Evolutionary conservation across 92 coral and sea anemone species (phyloP).

Genomic region (Scolanthus callimorphus): DNA sequence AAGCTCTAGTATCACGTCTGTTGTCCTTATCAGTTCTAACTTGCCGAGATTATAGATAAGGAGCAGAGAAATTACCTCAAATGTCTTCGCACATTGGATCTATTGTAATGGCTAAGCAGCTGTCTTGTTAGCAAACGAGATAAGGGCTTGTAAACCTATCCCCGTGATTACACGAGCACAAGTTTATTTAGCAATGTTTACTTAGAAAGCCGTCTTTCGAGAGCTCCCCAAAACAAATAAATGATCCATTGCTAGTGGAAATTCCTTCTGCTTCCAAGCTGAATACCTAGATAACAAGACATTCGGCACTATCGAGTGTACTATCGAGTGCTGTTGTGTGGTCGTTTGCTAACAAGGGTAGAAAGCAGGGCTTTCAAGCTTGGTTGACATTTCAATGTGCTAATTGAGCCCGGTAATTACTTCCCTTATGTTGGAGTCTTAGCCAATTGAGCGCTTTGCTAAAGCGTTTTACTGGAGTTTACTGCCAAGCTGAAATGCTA

Average conservation of each 20-base stretch:
- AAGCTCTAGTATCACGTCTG: too few relatives aligned
- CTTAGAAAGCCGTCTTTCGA: slow-evolving; percentile 24
- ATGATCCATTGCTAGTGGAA: not conserved
- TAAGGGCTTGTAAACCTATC: slow-evolving; percentile 2
- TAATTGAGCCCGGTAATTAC: not conserved
- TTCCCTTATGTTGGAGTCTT: too few relatives aligned
- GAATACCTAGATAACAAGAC: slow-evolving; percentile 10
- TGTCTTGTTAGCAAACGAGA: not conserved
- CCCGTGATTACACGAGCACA: not conserved
- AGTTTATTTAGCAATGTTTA: slow-evolving; percentile 29
- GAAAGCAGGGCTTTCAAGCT: not conserved
- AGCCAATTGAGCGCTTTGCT: too few relatives aligned
- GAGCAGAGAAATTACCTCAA: slow-evolving; percentile 3
- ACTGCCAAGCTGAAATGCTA: too few relatives aligned
- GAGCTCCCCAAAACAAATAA: slow-evolving; percentile 8
- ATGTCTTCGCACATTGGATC: not conserved
- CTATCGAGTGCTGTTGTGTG: slow-evolving; percentile 21
- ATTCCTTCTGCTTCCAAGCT: not conserved
- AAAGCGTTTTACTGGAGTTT: too few relatives aligned
- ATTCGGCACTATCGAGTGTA: not conserved
- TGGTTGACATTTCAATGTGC: not conserved
- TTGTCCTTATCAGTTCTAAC: slow-evolving; percentile 7
- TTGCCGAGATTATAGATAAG: slow-evolving; percentile 21
- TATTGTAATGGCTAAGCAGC: not conserved
- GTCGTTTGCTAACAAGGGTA: slow-evolving; percentile 5